Base-by-base conservation (phyloP, 2,113 vertebrate species). In the Pollachius pollachius region DNA sequence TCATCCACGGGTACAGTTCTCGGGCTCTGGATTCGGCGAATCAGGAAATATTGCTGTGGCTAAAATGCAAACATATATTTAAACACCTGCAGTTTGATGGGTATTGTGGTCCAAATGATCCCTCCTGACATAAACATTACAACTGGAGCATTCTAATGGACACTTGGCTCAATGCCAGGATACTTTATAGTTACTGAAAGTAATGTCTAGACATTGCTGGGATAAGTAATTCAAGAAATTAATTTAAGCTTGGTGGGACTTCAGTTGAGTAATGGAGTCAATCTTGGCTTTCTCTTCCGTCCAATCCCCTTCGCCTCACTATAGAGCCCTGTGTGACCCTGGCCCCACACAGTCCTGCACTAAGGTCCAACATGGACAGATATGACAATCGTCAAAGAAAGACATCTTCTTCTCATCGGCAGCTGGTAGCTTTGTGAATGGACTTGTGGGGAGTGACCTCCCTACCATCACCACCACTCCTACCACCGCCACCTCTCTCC, bases 361-460 rank as follows among this genome's bases (percentile, higher is more conserved):
- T 60, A 25, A 54, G 17, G n/a, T 66, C 56, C 73, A 77, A 41
- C 37, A 64, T 30, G 27, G 17, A 76, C 58, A 72, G 56, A 70
- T 30, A 72, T 58, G 23, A 70, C 71, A 78, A 71, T 64, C 18
- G 62, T 73, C 34, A 68, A 72, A 66, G 65, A 17, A 52, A 80
- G 27, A 34, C 69, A 63, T 69, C 72, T 75, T 56, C 61, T 65
- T 62, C 9, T 65, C 52, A 80, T 74, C 80, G 60, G 41, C 21
- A 68, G 75, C 58, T 1, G 18, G 70, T 66, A 72, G 79, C 71
- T 78, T 73, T 84, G 67, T 76, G 81, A 84, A 79, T 77, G 41
- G 67, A 76, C 41, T 48, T 12, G 41, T 48, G 41, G 41, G 41
- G 41, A 12, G 41, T 48, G 41, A 48, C 41, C 5, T 16, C 54